These are phyloP conservation scores for Tonatia bakeri DNA, from an alignment of 2,113 vertebrate genomes.

Conservation along the genomic window DNA sequence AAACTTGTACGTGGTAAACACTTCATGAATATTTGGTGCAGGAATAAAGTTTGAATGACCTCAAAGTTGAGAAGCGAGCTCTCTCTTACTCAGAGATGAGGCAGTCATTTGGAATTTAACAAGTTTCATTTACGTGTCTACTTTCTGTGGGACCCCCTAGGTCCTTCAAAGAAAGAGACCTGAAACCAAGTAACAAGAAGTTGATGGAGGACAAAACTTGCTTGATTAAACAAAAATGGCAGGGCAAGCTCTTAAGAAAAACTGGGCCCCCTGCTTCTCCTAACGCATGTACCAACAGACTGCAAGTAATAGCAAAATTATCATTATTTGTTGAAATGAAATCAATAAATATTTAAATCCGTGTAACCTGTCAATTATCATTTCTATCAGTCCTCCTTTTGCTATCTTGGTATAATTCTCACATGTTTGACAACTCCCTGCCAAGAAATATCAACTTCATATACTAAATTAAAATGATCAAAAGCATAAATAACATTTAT, in stretches of 20 bases:
- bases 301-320: neutral
- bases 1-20: neutral
- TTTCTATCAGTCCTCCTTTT: neutral
- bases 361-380: neutral
- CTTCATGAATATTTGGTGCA: neutral
- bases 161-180: neutral
- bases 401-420: neutral
- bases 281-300: neutral
- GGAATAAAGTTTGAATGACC: neutral
- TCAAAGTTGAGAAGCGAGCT: neutral
- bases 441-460: constrained; percentile 34
- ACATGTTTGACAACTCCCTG: neutral
- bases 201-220: neutral
- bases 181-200: neutral
- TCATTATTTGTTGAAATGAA: neutral
- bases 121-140: neutral
- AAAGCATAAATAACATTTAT: neutral
- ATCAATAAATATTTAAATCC: constrained; percentile 31
- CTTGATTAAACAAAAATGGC: neutral
- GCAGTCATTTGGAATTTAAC: neutral
- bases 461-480: neutral
- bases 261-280: neutral
- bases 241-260: constrained; percentile 1
- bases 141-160: neutral
- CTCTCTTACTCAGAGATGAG: neutral